Percentiles rank a stretch among this genome's conserved stretches.
Evolutionary conservation across 2,113 vertebrate genomes (phyloP).

Genomic region (Aldabrachelys gigantea): DNA sequence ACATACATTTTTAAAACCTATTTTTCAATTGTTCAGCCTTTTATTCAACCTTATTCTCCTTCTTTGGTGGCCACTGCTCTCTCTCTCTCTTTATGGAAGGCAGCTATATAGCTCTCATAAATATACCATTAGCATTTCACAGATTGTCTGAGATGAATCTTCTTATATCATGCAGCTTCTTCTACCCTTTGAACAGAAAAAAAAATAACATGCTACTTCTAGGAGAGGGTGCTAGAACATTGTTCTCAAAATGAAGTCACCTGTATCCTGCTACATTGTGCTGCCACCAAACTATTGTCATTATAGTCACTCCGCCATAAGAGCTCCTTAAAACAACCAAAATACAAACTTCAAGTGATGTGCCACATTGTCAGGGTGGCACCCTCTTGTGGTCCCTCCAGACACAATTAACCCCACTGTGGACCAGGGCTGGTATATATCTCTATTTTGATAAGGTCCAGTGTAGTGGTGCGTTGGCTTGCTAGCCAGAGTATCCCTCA

Average conservation of each 20-base stretch:
- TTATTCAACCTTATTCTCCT: neutral
- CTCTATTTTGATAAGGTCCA: neutral
- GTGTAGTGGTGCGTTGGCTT: neutral
- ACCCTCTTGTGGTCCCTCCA: too few species aligned
- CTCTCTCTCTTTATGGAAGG: neutral
- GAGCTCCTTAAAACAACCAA: neutral
- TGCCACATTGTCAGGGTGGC: neutral
- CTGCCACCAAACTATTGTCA: neutral
- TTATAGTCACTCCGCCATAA: accelerated
- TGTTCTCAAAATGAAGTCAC: neutral
- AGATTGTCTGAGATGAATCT: neutral
- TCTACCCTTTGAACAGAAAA: neutral
- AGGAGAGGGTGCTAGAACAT: neutral
- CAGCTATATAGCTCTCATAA: neutral
- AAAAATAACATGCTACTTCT: neutral
- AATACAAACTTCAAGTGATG: neutral
- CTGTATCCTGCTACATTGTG: neutral
- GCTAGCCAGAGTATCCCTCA: neutral
- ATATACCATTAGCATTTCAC: neutral
- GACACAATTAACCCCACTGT: neutral
- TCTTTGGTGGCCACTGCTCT: neutral
- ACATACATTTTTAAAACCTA: neutral
- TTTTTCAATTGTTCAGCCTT: neutral
- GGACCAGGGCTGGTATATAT: neutral
- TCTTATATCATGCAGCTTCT: neutral